Percentiles rank a stretch among this genome's conserved stretches.
These are phyloP conservation scores for Melanchra persicariae DNA, from an alignment of 2,888 invertebrate genomes.

Conservation along the genomic window DNA sequence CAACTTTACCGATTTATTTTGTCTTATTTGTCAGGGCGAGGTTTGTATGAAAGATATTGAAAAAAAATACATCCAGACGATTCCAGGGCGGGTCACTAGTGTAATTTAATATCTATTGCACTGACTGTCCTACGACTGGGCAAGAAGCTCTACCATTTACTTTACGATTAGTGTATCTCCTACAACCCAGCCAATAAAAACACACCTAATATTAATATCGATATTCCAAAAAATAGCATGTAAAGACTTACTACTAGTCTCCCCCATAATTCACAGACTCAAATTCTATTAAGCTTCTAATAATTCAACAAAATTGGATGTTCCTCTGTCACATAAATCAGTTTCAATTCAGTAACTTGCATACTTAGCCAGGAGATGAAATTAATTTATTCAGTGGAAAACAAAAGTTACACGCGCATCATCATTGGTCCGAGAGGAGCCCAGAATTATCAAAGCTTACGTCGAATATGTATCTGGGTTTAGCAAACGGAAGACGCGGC, in stretches of 20 bases:
- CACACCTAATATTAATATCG: too few species aligned
- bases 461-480: background rate
- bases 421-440: background rate
- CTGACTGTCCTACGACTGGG: too few species aligned
- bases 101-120: too few species aligned
- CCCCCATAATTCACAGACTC: constrained; percentile 3
- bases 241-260: background rate
- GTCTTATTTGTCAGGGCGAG: too few species aligned
- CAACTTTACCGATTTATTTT: too few species aligned
- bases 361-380: constrained; percentile 21
- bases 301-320: constrained; percentile 29
- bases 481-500: too few species aligned
- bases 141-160: too few species aligned
- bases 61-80: too few species aligned
- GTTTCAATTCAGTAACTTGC: constrained; percentile 26
- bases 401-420: background rate
- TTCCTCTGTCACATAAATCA: constrained; percentile 33
- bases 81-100: too few species aligned
- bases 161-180: too few species aligned
- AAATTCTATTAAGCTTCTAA: constrained; percentile 26
- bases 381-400: constrained; percentile 20
- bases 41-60: too few species aligned
- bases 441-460: background rate
- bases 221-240: background rate
- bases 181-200: too few species aligned